Evolutionary conservation across 1,140 invertebrate species (phyloP).

Genomic region (Heliconius hewitsoni): DNA sequence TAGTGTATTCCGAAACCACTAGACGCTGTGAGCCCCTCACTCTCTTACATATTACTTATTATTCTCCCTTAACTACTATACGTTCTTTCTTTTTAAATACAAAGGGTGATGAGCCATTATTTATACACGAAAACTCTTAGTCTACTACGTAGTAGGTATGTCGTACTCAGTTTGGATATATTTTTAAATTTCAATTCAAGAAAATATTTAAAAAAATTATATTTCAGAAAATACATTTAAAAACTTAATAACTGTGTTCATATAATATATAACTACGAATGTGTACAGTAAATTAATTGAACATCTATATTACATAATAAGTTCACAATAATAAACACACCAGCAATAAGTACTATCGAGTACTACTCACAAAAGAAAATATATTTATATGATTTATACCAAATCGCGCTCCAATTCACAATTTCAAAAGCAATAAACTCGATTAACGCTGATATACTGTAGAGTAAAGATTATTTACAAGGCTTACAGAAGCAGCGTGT

Average conservation of each 20-base stretch:
- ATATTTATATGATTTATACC: not conserved
- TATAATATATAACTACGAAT: too few relatives aligned
- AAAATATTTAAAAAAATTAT: too few relatives aligned
- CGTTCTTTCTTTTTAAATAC: conserved; percentile 9
- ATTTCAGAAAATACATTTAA: too few relatives aligned
- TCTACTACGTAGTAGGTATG: not conserved
- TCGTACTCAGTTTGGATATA: not conserved
- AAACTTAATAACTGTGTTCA: too few relatives aligned
- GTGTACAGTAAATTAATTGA: too few relatives aligned
- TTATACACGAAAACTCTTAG: not conserved
- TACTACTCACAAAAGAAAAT: not conserved
- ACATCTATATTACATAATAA: too few relatives aligned
- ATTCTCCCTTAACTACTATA: conserved; percentile 6
- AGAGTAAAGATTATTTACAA: not conserved
- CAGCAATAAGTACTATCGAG: too few relatives aligned
- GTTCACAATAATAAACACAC: too few relatives aligned
- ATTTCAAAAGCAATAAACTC: not conserved
- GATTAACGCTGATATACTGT: not conserved
- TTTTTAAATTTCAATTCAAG: not conserved
- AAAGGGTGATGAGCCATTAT: conserved; percentile 11
- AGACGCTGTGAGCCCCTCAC: not conserved
- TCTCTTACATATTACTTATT: conserved; percentile 7
- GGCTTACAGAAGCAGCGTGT: conserved; percentile 2
- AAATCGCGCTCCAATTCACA: not conserved
- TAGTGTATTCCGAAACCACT: conserved; percentile 11